These are phyloP conservation scores for Cryptops parisi DNA, from an alignment of 2,888 invertebrate genomes.

Conservation along the genomic window DNA sequence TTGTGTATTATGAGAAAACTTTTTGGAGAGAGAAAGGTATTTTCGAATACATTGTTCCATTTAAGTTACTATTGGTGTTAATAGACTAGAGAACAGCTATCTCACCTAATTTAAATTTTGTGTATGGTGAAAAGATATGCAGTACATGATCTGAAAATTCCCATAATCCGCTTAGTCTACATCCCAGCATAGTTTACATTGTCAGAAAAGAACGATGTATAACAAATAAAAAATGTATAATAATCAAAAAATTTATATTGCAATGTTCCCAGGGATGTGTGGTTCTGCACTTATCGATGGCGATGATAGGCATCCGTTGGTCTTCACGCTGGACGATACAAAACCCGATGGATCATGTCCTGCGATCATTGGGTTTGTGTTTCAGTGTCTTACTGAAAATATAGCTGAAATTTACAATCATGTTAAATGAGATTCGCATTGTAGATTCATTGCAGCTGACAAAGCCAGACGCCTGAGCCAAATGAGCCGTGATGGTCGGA, in stretches of 20 bases:
- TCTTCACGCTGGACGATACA: constrained; percentile 25
- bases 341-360: constrained; percentile 24
- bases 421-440: neutral
- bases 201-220: no score
- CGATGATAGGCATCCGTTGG: constrained; percentile 22
- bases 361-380: constrained; percentile 24
- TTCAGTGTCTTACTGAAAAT: neutral
- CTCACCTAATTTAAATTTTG: no score
- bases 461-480: constrained; percentile 22
- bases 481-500: constrained; percentile 24
- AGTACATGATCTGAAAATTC: no score
- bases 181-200: no score
- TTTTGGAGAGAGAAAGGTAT: constrained; percentile 34
- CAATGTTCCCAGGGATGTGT: constrained; percentile 11
- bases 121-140: no score
- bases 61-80: no score
- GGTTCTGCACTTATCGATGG: constrained; percentile 19
- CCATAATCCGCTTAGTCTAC: no score
- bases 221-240: neutral
- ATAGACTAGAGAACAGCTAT: no score
- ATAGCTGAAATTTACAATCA: neutral
- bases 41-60: neutral
- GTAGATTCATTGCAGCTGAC: constrained; percentile 27
- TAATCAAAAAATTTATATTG: neutral
- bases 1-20: constrained; percentile 31